Percentiles rank a stretch among this genome's conserved stretches.
These are phyloP conservation scores for Neomicropteryx cornuta DNA, from an alignment of 1,140 invertebrate genomes.

Conservation along the genomic window DNA sequence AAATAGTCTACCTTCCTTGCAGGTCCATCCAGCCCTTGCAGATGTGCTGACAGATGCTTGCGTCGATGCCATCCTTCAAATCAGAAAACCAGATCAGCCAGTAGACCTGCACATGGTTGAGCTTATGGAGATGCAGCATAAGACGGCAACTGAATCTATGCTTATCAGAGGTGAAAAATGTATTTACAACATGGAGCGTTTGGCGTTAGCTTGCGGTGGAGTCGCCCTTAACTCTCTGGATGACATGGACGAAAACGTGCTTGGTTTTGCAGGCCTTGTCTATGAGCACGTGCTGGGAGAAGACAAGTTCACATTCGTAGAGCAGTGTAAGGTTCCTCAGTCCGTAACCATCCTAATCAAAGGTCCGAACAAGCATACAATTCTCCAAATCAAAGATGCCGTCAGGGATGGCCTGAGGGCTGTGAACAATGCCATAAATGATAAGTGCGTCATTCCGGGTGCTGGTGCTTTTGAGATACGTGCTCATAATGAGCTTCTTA, in stretches of 20 bases:
- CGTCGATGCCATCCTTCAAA: constrained; percentile 80
- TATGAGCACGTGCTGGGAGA: constrained; percentile 97
- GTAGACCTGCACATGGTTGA: constrained; percentile 98
- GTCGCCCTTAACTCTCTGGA: constrained; percentile 94
- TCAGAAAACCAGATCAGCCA: constrained; percentile 55
- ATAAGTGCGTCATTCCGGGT: constrained; percentile 80
- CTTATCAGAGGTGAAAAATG: constrained; percentile 70
- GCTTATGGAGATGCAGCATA: constrained; percentile 98
- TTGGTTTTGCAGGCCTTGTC: constrained; percentile 90
- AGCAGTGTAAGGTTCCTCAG: constrained; percentile 89
- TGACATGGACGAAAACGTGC: constrained; percentile 73
- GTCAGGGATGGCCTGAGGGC: constrained; percentile 91
- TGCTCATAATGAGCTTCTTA: constrained; percentile 69
- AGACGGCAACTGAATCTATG: constrained; percentile 85
- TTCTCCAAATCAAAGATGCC: constrained; percentile 94
- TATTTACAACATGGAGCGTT: constrained; percentile 95
- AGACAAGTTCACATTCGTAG: constrained; percentile 96
- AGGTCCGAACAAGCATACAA: constrained; percentile 92
- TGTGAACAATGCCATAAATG: constrained; percentile 94
- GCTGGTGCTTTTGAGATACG: constrained; percentile 96
- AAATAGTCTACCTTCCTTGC: too few species aligned
- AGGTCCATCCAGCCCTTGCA: constrained; percentile 74
- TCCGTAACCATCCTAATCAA: constrained; percentile 96
- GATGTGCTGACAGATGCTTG: constrained; percentile 84
- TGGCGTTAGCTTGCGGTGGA: constrained; percentile 92